These are phyloP conservation scores for Acropternis orthonyx DNA, from an alignment of 2,797 vertebrate species.

Conservation along the genomic window DNA sequence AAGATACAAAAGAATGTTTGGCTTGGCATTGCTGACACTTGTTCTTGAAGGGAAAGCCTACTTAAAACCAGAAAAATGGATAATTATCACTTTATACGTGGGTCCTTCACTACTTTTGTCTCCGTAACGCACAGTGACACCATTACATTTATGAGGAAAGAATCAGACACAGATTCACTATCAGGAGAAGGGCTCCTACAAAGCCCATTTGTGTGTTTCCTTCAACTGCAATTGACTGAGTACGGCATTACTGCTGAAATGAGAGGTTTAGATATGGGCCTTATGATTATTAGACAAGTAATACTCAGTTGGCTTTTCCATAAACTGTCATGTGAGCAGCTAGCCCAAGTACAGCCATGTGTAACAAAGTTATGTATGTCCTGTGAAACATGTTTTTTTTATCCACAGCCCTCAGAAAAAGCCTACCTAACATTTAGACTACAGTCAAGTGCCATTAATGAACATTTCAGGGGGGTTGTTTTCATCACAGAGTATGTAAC, in stretches of 20 bases:
- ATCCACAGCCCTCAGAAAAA: background rate
- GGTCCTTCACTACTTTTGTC: background rate
- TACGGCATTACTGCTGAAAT: background rate
- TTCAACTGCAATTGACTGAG: background rate
- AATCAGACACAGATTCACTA: background rate
- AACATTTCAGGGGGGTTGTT: background rate
- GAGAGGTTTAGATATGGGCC: background rate
- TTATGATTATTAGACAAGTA: constrained; percentile 2
- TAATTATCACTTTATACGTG: background rate
- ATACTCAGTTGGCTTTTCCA: background rate
- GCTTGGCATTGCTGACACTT: background rate
- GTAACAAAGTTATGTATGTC: background rate
- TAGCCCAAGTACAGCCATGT: background rate
- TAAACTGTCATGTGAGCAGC: background rate
- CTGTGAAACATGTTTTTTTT: background rate
- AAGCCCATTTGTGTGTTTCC: background rate
- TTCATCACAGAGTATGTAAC: background rate
- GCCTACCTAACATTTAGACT: background rate
- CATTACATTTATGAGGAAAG: background rate
- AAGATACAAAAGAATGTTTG: constrained; percentile 18
- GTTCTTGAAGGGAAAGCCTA: background rate
- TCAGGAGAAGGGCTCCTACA: background rate
- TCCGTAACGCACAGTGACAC: background rate
- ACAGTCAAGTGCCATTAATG: background rate
- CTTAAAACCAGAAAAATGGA: background rate